Percentiles rank a stretch among this genome's conserved stretches.
Conservation (phyloP, 2,888 invertebrate species). For the Hirudinaria manillensis region DNA sequence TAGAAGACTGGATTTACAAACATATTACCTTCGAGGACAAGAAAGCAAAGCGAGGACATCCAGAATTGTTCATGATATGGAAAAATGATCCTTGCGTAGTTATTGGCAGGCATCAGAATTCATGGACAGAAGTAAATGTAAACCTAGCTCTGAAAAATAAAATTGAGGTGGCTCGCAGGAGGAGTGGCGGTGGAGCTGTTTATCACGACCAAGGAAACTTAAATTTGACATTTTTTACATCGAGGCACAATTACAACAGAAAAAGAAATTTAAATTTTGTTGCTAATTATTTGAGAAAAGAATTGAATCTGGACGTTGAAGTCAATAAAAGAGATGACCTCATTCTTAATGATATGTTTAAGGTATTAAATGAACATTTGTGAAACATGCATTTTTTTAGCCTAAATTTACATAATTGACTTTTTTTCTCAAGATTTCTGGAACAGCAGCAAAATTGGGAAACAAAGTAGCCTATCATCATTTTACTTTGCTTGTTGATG, state of each 20-base stretch:
- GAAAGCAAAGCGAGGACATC: constrained; percentile 58
- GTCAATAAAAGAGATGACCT: constrained; percentile 82
- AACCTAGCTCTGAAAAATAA: constrained; percentile 63
- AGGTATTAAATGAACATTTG: constrained; percentile 44
- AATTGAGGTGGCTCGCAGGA: constrained; percentile 75
- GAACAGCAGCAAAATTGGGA: constrained; percentile 87
- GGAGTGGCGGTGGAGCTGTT: constrained; percentile 91
- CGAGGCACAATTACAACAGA: constrained; percentile 74
- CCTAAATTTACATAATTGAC: not conserved
- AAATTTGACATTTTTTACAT: constrained; percentile 77
- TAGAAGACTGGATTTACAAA: constrained; percentile 91
- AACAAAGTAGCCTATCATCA: constrained; percentile 89
- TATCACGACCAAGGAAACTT: constrained; percentile 73
- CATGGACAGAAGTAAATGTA: constrained; percentile 84
- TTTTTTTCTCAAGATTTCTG: constrained; percentile 71
- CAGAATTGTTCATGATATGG: constrained; percentile 75
- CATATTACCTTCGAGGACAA: constrained; percentile 70
- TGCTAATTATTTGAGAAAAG: constrained; percentile 71
- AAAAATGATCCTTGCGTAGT: constrained; percentile 88
- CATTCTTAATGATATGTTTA: constrained; percentile 63
- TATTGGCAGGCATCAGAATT: constrained; percentile 92
- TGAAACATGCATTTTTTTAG: not conserved
- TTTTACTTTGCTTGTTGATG: constrained; percentile 84
- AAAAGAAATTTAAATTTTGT: constrained; percentile 81
- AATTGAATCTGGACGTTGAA: constrained; percentile 71